phyloP scores from a whole-genome alignment of 1,140 invertebrate species.

The Homalodisca vitripennis region DNA sequence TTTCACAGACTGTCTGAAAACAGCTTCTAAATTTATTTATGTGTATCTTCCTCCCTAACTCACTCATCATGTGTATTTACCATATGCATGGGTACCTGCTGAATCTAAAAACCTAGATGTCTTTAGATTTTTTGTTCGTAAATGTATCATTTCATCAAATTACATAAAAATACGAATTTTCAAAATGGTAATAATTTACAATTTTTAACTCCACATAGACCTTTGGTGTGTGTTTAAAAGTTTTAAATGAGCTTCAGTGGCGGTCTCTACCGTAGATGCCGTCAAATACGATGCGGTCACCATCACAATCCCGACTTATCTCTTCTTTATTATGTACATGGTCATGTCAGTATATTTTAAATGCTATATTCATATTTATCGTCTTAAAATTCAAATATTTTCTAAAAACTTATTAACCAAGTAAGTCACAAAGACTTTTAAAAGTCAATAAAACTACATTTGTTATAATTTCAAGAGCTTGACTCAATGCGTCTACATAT shows the following conservation, averaged over 20 bases:
- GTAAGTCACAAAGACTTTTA: not conserved
- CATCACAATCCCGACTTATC: constrained; percentile 37
- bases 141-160: no score
- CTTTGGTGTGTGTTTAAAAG: not conserved
- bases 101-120: no score
- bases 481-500: not conserved
- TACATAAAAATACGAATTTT: no score
- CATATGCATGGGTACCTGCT: no score
- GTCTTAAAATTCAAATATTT: not conserved
- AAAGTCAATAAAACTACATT: not conserved
- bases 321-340: constrained; percentile 33
- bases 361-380: not conserved
- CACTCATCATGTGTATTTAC: no score
- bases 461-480: not conserved
- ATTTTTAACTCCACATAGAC: not conserved
- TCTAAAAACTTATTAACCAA: not conserved
- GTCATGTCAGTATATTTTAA: not conserved
- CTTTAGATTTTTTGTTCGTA: no score
- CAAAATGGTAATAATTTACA: not conserved
- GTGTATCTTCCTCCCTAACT: no score
- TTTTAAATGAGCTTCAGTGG: constrained; percentile 29
- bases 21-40: no score
- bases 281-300: constrained; percentile 37
- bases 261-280: constrained; percentile 32
- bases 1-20: no score